phyloP scores from a whole-genome alignment of 1,140 invertebrate species.

The Charaxes varanes region DNA sequence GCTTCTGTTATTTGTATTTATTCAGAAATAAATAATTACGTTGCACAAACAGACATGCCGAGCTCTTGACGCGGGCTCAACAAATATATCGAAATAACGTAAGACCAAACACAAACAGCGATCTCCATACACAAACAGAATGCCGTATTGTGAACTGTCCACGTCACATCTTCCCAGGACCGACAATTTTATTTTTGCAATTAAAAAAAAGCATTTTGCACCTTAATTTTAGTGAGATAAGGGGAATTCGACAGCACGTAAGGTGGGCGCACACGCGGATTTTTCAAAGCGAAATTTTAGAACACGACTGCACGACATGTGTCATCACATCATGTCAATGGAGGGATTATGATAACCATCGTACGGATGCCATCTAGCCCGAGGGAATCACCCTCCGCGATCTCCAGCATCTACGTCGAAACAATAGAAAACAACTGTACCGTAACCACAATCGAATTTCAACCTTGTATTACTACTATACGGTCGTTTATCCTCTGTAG shows the following conservation, averaged over 20 bases:
- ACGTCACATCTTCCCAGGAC: slow-evolving; percentile 50
- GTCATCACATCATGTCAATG: slow-evolving; percentile 74
- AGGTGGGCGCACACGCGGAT: slow-evolving; percentile 17
- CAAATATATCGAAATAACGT: slow-evolving; percentile 45
- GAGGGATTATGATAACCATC: slow-evolving; percentile 74
- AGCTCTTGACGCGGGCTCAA: slow-evolving; percentile 35
- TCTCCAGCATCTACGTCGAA: slow-evolving; percentile 41
- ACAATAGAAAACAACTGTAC: slow-evolving; percentile 38
- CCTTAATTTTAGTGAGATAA: slow-evolving; percentile 30
- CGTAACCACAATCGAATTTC: slow-evolving; percentile 11
- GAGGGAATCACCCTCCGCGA: slow-evolving; percentile 68
- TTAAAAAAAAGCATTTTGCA: slow-evolving; percentile 18
- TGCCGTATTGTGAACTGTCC: slow-evolving; percentile 60
- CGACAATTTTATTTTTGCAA: slow-evolving; percentile 24
- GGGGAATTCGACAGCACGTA: slow-evolving; percentile 19
- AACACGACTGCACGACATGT: slow-evolving; percentile 69
- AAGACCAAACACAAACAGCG: slow-evolving; percentile 42
- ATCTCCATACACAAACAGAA: slow-evolving; percentile 56
- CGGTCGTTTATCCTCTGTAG: slow-evolving; percentile 14
- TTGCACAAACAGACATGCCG: slow-evolving; percentile 9
- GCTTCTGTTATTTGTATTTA: no score
- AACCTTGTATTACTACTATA: slow-evolving; percentile 20
- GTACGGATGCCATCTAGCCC: slow-evolving; percentile 65
- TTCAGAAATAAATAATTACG: slow-evolving; percentile 9
- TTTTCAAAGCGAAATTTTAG: slow-evolving; percentile 63